These are phyloP conservation scores for Speoplatyrhinus poulsoni DNA, from an alignment of 2,113 vertebrate genomes.

Conservation along the genomic window DNA sequence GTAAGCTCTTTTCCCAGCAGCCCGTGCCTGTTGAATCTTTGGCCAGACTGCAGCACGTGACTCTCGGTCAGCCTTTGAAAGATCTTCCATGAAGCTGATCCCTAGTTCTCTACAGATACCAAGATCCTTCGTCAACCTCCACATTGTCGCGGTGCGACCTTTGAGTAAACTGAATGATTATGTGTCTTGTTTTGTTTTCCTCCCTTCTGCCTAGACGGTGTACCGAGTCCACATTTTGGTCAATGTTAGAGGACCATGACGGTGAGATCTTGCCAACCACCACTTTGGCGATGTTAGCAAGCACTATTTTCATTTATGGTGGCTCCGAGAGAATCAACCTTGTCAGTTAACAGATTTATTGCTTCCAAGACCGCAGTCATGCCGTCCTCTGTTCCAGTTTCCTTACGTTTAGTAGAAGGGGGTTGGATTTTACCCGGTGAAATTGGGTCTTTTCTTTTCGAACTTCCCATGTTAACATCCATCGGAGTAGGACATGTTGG, in stretches of 20 bases:
- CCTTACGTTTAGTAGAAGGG: not conserved
- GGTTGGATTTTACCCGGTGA: not conserved
- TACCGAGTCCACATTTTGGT: not conserved
- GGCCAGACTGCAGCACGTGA: not conserved
- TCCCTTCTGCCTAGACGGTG: not conserved
- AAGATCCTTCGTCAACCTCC: not conserved
- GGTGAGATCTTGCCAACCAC: not conserved
- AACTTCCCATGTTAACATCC: not conserved
- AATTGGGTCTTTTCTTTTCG: not conserved
- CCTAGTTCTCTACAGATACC: not conserved
- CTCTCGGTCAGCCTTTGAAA: not conserved
- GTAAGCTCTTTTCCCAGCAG: too few species aligned
- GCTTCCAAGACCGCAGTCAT: slow-evolving; percentile 3
- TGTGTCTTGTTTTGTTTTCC: not conserved
- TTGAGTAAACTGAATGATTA: too few species aligned
- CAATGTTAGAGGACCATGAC: not conserved
- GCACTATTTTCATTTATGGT: too few species aligned
- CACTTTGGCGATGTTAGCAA: not conserved
- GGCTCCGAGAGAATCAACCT: not conserved
- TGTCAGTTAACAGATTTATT: slow-evolving; percentile 6
- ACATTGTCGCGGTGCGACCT: too few species aligned
- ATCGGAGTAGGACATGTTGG: not conserved
- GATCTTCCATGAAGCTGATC: not conserved
- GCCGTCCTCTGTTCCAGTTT: not conserved
- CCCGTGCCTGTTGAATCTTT: not conserved